These are phyloP conservation scores for Perca schrenkii DNA, from an alignment of 2,113 vertebrate species.

Conservation along the genomic window DNA sequence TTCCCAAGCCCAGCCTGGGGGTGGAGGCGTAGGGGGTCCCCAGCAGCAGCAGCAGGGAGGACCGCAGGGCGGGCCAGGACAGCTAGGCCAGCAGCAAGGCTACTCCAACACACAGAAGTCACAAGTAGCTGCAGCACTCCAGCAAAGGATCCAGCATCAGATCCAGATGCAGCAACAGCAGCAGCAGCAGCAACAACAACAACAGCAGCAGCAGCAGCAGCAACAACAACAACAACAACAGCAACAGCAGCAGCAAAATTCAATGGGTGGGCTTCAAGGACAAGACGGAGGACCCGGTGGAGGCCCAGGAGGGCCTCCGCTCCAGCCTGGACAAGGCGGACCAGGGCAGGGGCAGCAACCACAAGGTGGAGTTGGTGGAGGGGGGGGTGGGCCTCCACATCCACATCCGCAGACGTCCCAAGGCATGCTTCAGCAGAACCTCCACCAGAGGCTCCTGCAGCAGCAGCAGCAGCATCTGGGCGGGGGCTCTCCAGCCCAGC, in stretches of 20 bases:
- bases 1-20: constrained; percentile 78
- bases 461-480: constrained; percentile 82
- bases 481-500: constrained; percentile 90
- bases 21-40: constrained; percentile 56
- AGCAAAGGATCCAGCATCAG: constrained; percentile 82
- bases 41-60: constrained; percentile 78
- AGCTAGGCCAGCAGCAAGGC: constrained; percentile 80
- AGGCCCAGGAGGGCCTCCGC: constrained; percentile 82
- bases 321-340: constrained; percentile 85
- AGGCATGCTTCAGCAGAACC: constrained; percentile 88
- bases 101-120: constrained; percentile 82
- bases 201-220: constrained; percentile 71
- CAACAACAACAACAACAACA: constrained; percentile 78
- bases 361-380: constrained; percentile 59
- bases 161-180: constrained; percentile 71
- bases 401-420: constrained; percentile 66
- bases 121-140: constrained; percentile 79
- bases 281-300: constrained; percentile 76
- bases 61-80: constrained; percentile 81
- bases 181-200: constrained; percentile 7
- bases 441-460: constrained; percentile 92
- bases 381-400: constrained; percentile 59
- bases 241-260: constrained; percentile 81
- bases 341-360: constrained; percentile 70
- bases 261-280: constrained; percentile 77